Conservation (phyloP, 2,113 vertebrate species). For the Heptranchias perlo region DNA sequence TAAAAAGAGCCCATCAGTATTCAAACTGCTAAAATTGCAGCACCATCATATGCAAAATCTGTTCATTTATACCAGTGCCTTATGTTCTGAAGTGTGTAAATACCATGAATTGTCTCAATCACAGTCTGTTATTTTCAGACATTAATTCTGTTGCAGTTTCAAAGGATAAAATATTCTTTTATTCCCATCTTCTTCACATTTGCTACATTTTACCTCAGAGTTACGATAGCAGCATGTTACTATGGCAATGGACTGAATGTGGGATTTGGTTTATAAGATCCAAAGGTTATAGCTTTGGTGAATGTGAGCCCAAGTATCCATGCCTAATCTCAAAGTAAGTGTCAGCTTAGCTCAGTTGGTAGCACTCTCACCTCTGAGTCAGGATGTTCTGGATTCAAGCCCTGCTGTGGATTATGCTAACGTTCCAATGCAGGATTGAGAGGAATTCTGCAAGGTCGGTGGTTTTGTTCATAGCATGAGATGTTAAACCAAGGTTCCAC, state of each 20-base stretch:
- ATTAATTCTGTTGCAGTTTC: constrained; percentile 5
- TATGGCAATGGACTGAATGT: background rate
- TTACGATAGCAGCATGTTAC: background rate
- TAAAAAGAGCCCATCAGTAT: background rate
- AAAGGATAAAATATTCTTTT: constrained; percentile 10
- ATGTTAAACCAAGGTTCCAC: background rate
- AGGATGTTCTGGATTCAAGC: background rate
- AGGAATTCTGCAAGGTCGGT: background rate
- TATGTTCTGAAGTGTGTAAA: background rate
- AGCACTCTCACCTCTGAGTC: background rate
- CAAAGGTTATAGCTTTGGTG: background rate
- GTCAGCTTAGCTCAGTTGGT: background rate
- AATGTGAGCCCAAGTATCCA: background rate
- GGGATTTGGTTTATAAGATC: background rate
- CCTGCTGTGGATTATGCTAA: background rate
- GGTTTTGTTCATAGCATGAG: background rate
- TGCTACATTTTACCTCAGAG: background rate
- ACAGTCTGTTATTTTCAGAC: background rate
- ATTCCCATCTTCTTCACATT: background rate
- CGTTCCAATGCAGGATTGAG: background rate
- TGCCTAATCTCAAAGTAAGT: background rate
- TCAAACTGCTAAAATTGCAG: background rate
- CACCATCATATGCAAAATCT: background rate
- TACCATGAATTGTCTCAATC: constrained; percentile 4
- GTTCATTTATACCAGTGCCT: background rate